Evolutionary conservation across 2,797 vertebrate genomes (phyloP).

Genomic region (Phataginus tetradactyla): DNA sequence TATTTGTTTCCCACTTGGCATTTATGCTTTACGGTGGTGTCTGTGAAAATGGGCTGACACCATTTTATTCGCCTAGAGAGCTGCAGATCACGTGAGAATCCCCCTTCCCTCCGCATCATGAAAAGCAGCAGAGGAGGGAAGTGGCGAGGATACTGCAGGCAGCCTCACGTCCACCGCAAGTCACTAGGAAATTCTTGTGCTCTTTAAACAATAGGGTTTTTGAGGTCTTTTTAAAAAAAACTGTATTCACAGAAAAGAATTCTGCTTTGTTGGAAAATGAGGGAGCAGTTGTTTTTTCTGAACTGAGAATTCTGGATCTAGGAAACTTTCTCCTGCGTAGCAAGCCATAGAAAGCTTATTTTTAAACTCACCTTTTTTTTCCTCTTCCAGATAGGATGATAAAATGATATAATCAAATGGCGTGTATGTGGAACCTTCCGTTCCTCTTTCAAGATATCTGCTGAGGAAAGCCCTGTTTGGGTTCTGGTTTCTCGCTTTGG

Average conservation of each 20-base stretch:
- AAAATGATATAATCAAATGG: not conserved
- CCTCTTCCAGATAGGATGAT: not conserved
- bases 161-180: not conserved
- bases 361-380: not conserved
- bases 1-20: constrained; percentile 81
- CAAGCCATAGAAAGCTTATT: not conserved
- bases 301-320: not conserved
- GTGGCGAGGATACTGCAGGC: not conserved
- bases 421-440: not conserved
- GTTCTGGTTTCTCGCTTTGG: not conserved
- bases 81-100: constrained; percentile 77
- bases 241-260: not conserved
- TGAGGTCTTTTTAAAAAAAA: not conserved
- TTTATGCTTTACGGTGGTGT: constrained; percentile 78
- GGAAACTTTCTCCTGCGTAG: constrained; percentile 63
- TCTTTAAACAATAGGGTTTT: not conserved
- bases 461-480: not conserved
- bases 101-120: constrained; percentile 46
- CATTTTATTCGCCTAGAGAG: constrained; percentile 82
- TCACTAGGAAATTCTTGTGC: not conserved
- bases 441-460: not conserved
- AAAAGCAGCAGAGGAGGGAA: constrained; percentile 45
- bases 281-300: constrained; percentile 51
- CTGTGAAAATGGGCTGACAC: constrained; percentile 75
- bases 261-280: not conserved